phyloP scores from a whole-genome alignment of 2,888 invertebrate species.

The Apodemia arnacis region DNA sequence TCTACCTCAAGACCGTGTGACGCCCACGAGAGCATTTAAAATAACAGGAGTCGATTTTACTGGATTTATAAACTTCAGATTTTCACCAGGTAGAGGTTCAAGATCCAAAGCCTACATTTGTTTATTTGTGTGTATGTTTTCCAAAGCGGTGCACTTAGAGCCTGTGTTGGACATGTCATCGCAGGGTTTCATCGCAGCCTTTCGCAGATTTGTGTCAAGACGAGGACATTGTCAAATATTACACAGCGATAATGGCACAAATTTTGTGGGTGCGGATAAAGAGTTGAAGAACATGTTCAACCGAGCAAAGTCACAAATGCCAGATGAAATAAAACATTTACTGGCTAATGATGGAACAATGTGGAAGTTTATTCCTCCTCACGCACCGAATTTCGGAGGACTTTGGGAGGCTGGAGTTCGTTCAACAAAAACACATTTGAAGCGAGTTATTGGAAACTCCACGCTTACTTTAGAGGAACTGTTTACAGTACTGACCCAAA shows the following conservation, averaged over 20 bases:
- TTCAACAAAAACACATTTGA: constrained; percentile 58
- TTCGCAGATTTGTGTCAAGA: constrained; percentile 24
- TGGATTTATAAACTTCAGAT: too few relatives aligned
- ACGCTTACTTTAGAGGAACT: constrained; percentile 69
- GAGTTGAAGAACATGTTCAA: not conserved
- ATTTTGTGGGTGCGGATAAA: not conserved
- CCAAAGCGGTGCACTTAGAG: constrained; percentile 38
- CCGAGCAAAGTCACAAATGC: not conserved
- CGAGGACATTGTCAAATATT: constrained; percentile 37
- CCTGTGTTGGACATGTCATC: constrained; percentile 23
- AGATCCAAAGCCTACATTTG: not conserved
- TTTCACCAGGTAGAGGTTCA: not conserved
- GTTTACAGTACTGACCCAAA: constrained; percentile 58
- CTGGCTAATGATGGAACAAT: constrained; percentile 4
- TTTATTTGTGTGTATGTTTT: not conserved
- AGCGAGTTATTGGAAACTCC: constrained; percentile 38
- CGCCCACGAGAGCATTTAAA: not conserved
- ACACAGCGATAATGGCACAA: constrained; percentile 19
- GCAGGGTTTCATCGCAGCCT: constrained; percentile 35
- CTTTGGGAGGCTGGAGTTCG: constrained; percentile 79
- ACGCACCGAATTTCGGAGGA: constrained; percentile 71
- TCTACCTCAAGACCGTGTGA: too few relatives aligned
- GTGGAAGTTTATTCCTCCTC: constrained; percentile 77
- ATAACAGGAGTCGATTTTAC: not conserved
- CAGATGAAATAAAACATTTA: not conserved